Conservation (phyloP, 2,888 invertebrate genomes). For the Dasysyrphus tricinctus region DNA sequence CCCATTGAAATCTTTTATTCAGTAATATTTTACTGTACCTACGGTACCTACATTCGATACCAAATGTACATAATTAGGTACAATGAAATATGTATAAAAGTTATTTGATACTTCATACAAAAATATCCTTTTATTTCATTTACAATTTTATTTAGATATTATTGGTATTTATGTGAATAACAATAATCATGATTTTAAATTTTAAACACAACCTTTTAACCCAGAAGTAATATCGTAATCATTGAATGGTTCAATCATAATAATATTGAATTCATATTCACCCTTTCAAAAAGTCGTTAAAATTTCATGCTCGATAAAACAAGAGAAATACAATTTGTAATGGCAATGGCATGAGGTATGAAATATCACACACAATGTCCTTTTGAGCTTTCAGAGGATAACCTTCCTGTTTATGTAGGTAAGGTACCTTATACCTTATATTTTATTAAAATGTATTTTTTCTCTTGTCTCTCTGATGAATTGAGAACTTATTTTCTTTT, state of each 20-base stretch:
- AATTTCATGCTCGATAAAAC: conserved; percentile 53
- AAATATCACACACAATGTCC: conserved; percentile 56
- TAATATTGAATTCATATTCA: conserved; percentile 65
- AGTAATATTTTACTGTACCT: too few relatives aligned
- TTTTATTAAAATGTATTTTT: conserved; percentile 13
- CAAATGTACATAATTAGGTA: too few relatives aligned
- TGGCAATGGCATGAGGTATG: conserved; percentile 39
- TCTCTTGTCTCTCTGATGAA: neutral
- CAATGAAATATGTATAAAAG: too few relatives aligned
- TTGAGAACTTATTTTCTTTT: neutral
- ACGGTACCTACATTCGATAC: too few relatives aligned
- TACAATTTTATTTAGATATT: neutral
- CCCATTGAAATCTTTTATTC: too few relatives aligned
- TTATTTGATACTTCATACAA: neutral
- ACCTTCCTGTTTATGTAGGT: neutral
- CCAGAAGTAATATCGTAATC: conserved; percentile 58
- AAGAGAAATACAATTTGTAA: conserved; percentile 8
- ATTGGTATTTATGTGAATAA: neutral
- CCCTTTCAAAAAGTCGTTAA: conserved; percentile 58
- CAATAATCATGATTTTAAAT: neutral
- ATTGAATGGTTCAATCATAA: conserved; percentile 68
- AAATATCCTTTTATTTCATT: neutral
- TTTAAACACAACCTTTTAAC: conserved; percentile 7
- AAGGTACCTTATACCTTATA: neutral
- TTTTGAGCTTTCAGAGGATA: conserved; percentile 2